Evolutionary conservation across 2,113 vertebrate genomes (phyloP), one percentile per base, ranked within the genome.

Genomic region (Aleadryas rufinucha): DNA sequence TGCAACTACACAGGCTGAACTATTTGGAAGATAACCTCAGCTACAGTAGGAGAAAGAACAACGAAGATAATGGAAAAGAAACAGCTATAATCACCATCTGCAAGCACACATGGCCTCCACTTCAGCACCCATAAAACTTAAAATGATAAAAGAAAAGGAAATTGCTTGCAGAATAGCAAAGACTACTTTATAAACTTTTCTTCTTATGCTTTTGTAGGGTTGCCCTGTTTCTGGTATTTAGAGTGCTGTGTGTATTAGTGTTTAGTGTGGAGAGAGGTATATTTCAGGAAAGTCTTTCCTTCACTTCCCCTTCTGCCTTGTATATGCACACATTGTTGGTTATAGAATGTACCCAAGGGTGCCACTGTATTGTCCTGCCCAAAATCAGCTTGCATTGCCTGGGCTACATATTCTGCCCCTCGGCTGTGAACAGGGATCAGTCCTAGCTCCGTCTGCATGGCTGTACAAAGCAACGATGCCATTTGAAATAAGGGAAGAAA

Each of bases 121-220:
- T 94, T 80, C 69, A 87, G 61, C 37, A 81, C 33, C 68, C 39
- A 79, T 37, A 82, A 96, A 95, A 83, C 44, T 74, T 82, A 54
- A 87, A 93, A 94, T 63, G 17, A 75, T 63, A 56, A 90, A 95
- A 92, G 66, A 92, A 90, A 90, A 84, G 37, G 45, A 93, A 90
- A 92, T 71, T 65, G 56, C 83, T 92, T 89, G 82, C 17, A 47
- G 74, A 87, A 78, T n/a, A 80, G 50, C 14, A 71, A 30, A 60
- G 53, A 61, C 13, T 52, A 45, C 74, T 91, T 90, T 47, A 93
- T 80, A 92, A 96, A 82, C 37, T 57, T 81, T 83, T 91, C 19
- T 81, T 85, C 60, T 75, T 81, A 47, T 24, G 8, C 30, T 86
- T 86, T 75, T 64, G 69, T n/a, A 83, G 42, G 45, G 11, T 30